Percentiles rank a stretch among this genome's conserved stretches.
Evolutionary conservation across 2,797 vertebrate species (phyloP).

Genomic region (Hylomyscus alleni): DNA sequence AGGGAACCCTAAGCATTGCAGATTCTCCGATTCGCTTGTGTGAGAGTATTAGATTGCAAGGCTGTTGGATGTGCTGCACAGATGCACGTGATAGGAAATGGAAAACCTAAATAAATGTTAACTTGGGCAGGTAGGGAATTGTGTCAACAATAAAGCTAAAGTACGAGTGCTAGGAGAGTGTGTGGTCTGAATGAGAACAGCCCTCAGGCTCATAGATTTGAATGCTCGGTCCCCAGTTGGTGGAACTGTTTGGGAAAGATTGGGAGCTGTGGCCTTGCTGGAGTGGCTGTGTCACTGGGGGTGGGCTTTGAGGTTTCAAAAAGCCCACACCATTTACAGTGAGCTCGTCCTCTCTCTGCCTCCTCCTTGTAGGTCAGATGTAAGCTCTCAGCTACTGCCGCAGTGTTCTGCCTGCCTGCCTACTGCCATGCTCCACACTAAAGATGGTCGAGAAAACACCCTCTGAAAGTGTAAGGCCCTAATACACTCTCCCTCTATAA

Average conservation of each 20-base stretch:
- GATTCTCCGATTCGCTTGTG: not conserved
- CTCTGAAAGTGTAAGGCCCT: not conserved
- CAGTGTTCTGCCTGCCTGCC: not conserved
- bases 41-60: conserved; percentile 24
- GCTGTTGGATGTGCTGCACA: not conserved
- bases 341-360: not conserved
- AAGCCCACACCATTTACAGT: not conserved
- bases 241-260: not conserved
- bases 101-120: conserved; percentile 59
- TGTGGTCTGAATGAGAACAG: not conserved
- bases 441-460: not conserved
- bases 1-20: conserved; percentile 19
- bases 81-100: conserved; percentile 22
- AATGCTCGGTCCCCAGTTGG: not conserved
- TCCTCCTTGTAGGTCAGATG: not conserved
- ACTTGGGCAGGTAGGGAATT: not conserved
- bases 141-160: not conserved
- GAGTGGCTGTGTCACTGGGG: no score
- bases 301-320: not conserved
- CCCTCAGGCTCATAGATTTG: not conserved
- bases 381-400: not conserved
- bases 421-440: not conserved
- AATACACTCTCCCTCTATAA: not conserved
- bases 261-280: not conserved
- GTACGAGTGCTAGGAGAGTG: not conserved